Evolutionary conservation across 2,888 invertebrate genomes (phyloP).

Genomic region (Rhorus exstirpatorius): DNA sequence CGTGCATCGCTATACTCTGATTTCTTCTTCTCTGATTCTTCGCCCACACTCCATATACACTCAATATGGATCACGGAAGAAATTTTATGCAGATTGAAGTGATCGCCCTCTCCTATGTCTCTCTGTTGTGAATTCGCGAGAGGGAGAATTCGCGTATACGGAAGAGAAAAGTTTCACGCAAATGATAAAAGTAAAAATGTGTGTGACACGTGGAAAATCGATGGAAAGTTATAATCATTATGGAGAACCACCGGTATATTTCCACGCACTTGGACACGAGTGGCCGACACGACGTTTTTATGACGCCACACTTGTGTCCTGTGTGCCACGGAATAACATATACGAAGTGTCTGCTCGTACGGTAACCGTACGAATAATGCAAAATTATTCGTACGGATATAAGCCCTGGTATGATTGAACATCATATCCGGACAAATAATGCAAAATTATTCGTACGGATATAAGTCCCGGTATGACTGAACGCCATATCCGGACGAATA

Average conservation of each 20-base stretch:
- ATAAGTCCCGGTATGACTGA: too few species aligned
- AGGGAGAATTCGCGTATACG: not conserved
- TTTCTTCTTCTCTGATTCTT: constrained; percentile 32
- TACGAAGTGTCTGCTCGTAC: too few species aligned
- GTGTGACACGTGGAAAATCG: constrained; percentile 34
- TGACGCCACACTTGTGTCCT: constrained; percentile 5
- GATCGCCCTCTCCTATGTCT: not conserved
- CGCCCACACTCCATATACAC: constrained; percentile 44
- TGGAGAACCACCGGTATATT: constrained; percentile 11
- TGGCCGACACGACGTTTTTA: constrained; percentile 13
- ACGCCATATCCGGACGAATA: too few species aligned
- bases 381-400: too few species aligned
- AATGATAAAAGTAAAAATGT: not conserved
- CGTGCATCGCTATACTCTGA: constrained; percentile 44
- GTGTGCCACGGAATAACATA: not conserved
- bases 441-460: too few species aligned
- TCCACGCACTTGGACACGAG: not conserved
- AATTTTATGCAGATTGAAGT: constrained; percentile 1
- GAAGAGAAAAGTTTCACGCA: not conserved
- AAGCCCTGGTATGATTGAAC: too few species aligned
- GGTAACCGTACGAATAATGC: too few species aligned
- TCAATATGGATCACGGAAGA: constrained; percentile 45
- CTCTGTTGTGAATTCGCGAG: not conserved
- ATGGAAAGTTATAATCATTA: constrained; percentile 27
- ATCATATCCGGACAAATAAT: too few species aligned